Evolutionary conservation across 2,113 vertebrate genomes (phyloP), one percentile per base, ranked within the genome.

Genomic region (Oxyruncus cristatus): DNA sequence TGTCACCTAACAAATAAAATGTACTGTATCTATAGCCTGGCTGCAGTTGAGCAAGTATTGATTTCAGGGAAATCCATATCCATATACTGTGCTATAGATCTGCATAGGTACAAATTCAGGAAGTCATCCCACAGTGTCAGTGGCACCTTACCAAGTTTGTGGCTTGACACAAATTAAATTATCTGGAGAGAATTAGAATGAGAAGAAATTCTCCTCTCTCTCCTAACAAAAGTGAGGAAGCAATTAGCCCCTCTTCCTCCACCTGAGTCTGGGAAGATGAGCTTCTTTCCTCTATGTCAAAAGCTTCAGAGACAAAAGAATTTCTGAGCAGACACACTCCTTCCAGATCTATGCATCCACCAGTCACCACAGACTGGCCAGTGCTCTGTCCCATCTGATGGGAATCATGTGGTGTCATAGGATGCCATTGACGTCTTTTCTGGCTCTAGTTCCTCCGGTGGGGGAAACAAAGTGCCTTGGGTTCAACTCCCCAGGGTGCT

Each of bases 401-500:
- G 44, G 23, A 75, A 67, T 6, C 3, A 41, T 8, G 21, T 5
- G 5, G 6, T n/a, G 5, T 14, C 76, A 26, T 9, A 49, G 5
- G 26, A 58, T 28, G 27, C 32, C 71, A 62, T 5, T 5, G 1
- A 12, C 14, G 42, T 15, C 22, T 35, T 56, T 22, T 72, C 47
- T 4, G 4, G 23, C 42, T 58, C 47, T 4, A 2, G n/a, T 12
- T 86, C 47, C 17, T 70, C 21, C 2, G 0, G 2, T 23, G 47
- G 26, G 14, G 8, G 5, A 83, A 32, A 49, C 26, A 13, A 32
- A 76, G n/a, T 55, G 71, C 14, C 41, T 61, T 35, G 30, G 21
- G 41, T 30, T 83, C 55, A 35, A 27, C 16, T 76, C 8, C 35
- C 32, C 41, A 70, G 26, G 8, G 12, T 7, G 5, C 56, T 70